Evolutionary conservation across 2,888 invertebrate species (phyloP).

Genomic region (Brassicogethes aeneus): DNA sequence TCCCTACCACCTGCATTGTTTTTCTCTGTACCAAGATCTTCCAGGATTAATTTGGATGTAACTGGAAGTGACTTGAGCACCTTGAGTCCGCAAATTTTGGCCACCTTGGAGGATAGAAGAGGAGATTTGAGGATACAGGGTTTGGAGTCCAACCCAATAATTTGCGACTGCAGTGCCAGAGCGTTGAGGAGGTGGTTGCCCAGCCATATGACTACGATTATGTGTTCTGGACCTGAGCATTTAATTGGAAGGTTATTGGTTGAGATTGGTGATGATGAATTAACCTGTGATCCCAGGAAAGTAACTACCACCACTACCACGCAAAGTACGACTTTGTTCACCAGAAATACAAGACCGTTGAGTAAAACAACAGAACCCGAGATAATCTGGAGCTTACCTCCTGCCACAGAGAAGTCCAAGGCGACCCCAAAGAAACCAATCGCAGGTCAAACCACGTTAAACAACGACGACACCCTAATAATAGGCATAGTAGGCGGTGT

Average conservation of each 20-base stretch:
- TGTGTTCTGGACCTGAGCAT: constrained; percentile 61
- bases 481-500: constrained; percentile 93
- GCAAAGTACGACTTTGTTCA: constrained; percentile 25
- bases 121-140: constrained; percentile 67
- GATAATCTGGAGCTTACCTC: constrained; percentile 76
- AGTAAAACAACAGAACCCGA: constrained; percentile 69
- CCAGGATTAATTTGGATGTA: constrained; percentile 68
- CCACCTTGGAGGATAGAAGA: constrained; percentile 72
- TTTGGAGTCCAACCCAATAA: constrained; percentile 68
- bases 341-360: constrained; percentile 43
- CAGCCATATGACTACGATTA: constrained; percentile 48
- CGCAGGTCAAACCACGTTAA: constrained; percentile 51
- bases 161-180: constrained; percentile 77
- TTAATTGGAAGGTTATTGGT: constrained; percentile 59
- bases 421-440: constrained; percentile 51
- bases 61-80: constrained; percentile 69
- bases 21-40: constrained; percentile 81
- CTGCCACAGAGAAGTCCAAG: constrained; percentile 53
- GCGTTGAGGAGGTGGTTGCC: constrained; percentile 74
- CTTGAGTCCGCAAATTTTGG: constrained; percentile 67
- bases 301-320: constrained; percentile 42
- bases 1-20: constrained; percentile 72
- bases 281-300: constrained; percentile 64
- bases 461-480: constrained; percentile 85
- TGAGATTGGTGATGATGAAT: constrained; percentile 71